Evolutionary conservation across 2,113 vertebrate species (phyloP), one percentile per base, ranked within the genome.

Genomic region (Pholis gunnellus): DNA sequence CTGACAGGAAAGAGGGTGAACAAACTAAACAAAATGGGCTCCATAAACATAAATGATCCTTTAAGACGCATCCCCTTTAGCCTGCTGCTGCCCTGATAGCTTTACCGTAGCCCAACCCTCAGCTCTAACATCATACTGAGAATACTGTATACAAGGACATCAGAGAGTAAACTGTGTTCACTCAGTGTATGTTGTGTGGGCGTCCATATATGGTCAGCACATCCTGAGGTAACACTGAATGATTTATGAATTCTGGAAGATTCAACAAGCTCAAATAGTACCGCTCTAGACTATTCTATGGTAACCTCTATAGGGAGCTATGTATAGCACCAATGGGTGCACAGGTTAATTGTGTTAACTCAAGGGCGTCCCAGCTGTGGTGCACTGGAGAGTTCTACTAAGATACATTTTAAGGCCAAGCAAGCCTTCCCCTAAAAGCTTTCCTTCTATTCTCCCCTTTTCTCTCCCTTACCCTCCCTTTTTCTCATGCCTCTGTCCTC

Each of bases 261-360:
- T 80, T 81, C 82, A 86, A 83, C 50, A 78, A 69, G 80, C 88
- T 82, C 38, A 84, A 66, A 87, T 42, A 15, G 46, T 75, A 64
- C 29, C 2, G 3, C 52, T 74, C 75, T 27, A 64, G 65, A 22
- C 54, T 36, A 36, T 73, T 77, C 61, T 66, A 22, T n/a, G 40
- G 31, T 57, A 75, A 66, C 75, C 71, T 85, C 83, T 78, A 68
- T 67, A 82, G 56, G 77, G 70, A 75, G 76, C 88, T 90, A 85
- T 83, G 81, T 89, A 86, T 87, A 87, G 81, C 13, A 61, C 81
- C 78, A 42, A n/a, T 83, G 84, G 73, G 83, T 18, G 5, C 65
- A 59, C 13, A 82, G 85, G 91, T 92, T 92, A 93, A 93, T 92
- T 84, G 90, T 70, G 59, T 79, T 31, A 83, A 91, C 84, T 90